Conservation (phyloP, 2,113 vertebrate genomes). For the Arvicanthis niloticus region DNA sequence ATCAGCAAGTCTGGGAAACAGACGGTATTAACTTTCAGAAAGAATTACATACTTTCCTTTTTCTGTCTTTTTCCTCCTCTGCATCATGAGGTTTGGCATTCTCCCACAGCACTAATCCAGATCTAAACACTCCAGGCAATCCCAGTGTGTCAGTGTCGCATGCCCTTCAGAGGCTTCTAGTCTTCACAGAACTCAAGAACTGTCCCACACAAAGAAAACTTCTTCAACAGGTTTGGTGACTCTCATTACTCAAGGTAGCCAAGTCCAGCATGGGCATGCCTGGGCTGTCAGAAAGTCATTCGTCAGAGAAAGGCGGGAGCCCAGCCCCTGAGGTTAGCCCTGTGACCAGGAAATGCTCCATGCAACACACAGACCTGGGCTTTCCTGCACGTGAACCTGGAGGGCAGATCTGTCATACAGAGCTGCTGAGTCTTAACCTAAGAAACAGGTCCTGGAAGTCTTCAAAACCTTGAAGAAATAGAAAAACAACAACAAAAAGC, state of each 20-base stretch:
- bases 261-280: not conserved
- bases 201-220: not conserved
- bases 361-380: not conserved
- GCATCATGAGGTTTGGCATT: not conserved
- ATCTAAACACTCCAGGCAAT: not conserved
- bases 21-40: not conserved
- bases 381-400: not conserved
- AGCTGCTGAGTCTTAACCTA: not conserved
- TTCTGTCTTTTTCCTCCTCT: not conserved
- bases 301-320: not conserved
- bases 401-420: fast-evolving
- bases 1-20: not conserved
- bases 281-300: not conserved
- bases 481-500: not conserved
- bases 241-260: not conserved
- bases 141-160: not conserved
- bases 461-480: not conserved
- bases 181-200: not conserved
- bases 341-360: not conserved
- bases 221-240: not conserved
- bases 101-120: not conserved
- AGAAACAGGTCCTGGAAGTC: not conserved
- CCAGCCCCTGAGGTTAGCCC: not conserved
- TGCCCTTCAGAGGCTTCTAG: not conserved
- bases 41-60: not conserved